phyloP scores from a whole-genome alignment of 2,888 invertebrate genomes.

The Phortica magna region DNA sequence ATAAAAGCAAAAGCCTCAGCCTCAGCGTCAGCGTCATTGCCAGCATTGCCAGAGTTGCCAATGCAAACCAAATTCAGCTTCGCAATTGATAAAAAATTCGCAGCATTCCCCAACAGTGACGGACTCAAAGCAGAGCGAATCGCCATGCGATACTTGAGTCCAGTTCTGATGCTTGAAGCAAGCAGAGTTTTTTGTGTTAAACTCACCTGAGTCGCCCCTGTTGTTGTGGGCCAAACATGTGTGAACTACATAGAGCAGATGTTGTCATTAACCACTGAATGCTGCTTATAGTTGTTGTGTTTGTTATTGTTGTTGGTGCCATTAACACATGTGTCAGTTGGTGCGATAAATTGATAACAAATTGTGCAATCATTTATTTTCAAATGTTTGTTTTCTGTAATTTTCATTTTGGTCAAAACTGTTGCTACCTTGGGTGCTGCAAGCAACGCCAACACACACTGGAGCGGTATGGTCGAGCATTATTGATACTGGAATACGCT shows the following conservation, averaged over 20 bases:
- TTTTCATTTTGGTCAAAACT: slow-evolving; percentile 10
- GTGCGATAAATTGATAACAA: slow-evolving; percentile 28
- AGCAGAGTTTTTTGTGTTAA: neutral
- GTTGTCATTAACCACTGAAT: neutral
- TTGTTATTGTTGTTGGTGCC: slow-evolving; percentile 16
- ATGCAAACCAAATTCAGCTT: slow-evolving; percentile 1
- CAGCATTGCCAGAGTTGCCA: neutral
- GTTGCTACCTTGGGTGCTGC: slow-evolving; percentile 3
- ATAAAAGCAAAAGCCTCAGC: slow-evolving; percentile 19
- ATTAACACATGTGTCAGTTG: slow-evolving; percentile 22
- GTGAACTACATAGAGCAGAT: slow-evolving; percentile 11
- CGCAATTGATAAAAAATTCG: slow-evolving; percentile 1
- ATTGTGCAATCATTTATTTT: slow-evolving; percentile 28
- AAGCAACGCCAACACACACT: neutral
- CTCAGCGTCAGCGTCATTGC: neutral
- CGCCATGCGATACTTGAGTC: too few species aligned
- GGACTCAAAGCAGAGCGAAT: neutral
- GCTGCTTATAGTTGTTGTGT: slow-evolving; percentile 3
- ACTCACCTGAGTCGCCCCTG: neutral
- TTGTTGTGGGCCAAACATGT: neutral
- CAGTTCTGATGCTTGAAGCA: neutral
- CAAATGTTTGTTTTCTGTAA: slow-evolving; percentile 26
- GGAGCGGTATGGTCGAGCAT: too few species aligned
- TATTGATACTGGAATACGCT: too few species aligned
- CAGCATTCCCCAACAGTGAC: neutral